Percentiles rank a stretch among this genome's conserved stretches.
phyloP scores from a whole-genome alignment of 2,113 vertebrate genomes.

The Cinclus cinclus region DNA sequence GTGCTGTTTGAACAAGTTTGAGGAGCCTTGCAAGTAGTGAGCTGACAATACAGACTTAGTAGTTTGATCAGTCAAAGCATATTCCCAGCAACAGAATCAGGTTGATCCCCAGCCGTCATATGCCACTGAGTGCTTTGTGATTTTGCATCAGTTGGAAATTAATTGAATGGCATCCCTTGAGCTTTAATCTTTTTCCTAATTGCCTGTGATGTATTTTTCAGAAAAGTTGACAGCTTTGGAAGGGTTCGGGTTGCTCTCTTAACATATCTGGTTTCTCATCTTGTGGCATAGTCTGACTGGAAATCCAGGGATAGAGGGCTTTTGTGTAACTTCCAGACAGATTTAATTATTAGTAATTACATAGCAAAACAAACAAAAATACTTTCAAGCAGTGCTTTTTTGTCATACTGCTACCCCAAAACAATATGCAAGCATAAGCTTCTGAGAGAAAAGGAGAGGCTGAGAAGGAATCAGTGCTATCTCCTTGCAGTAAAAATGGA shows the following conservation, averaged over 20 bases:
- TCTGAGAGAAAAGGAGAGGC: not conserved
- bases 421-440: not conserved
- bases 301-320: not conserved
- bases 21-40: not conserved
- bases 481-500: not conserved
- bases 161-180: not conserved
- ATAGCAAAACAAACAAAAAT: not conserved
- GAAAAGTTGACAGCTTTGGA: not conserved
- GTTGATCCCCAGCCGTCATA: not conserved
- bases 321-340: not conserved
- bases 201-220: not conserved
- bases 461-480: not conserved
- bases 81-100: not conserved
- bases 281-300: not conserved
- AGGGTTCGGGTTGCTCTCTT: not conserved
- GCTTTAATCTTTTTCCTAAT: not conserved
- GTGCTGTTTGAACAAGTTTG: not conserved
- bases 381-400: not conserved
- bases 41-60: not conserved
- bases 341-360: not conserved
- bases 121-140: not conserved
- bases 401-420: not conserved
- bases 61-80: not conserved
- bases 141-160: not conserved
- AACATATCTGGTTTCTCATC: not conserved